Conservation (phyloP, 2,113 vertebrate genomes). For the Pomatostomus ruficeps region DNA sequence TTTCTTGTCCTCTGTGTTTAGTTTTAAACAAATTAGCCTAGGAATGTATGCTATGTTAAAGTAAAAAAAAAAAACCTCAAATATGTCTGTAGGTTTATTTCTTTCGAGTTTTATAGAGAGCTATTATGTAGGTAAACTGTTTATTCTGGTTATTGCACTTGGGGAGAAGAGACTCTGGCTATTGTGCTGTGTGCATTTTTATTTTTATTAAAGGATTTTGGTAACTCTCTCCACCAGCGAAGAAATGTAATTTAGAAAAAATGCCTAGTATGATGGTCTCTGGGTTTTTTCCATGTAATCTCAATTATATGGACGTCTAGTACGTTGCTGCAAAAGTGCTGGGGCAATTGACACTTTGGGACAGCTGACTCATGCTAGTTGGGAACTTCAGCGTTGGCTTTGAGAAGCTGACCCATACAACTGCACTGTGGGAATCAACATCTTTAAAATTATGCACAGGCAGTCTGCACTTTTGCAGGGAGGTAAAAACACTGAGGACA, state of each 20-base stretch:
- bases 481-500: neutral
- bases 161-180: neutral
- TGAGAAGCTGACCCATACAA: neutral
- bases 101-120: neutral
- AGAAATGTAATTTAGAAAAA: conserved; percentile 15
- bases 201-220: conserved; percentile 4
- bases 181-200: neutral
- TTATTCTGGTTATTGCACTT: neutral
- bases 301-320: conserved; percentile 1
- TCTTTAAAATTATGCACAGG: neutral
- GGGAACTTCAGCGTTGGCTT: neutral
- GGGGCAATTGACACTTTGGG: conserved; percentile 20
- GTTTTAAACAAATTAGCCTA: neutral
- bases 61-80: neutral
- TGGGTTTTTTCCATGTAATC: conserved; percentile 19
- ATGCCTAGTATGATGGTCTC: neutral
- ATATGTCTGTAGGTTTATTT: neutral
- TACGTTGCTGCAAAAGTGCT: neutral
- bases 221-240: neutral
- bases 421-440: neutral
- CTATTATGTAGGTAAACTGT: neutral
- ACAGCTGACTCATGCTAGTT: conserved; percentile 37
- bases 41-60: neutral
- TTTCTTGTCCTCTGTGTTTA: neutral
- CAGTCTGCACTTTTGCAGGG: conserved; percentile 15